Conservation (phyloP, 2,113 vertebrate genomes). For the Lophochroa leadbeateri region DNA sequence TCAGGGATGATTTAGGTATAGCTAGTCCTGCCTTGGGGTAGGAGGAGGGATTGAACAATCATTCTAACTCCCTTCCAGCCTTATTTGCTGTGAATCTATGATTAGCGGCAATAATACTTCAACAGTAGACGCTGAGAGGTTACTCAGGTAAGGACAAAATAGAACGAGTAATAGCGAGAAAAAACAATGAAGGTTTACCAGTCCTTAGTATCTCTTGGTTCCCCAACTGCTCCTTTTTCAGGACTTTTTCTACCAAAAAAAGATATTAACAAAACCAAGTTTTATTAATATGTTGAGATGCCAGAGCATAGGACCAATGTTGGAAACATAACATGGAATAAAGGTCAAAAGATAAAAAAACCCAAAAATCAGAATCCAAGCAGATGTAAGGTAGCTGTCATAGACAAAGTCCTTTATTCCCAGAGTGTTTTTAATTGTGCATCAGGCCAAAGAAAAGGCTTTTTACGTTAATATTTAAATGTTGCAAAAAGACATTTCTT, state of each 20-base stretch:
- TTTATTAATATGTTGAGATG: background rate
- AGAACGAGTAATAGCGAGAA: background rate
- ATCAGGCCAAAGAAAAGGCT: background rate
- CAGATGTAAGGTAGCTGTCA: background rate
- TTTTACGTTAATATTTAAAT: background rate
- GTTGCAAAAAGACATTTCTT: background rate
- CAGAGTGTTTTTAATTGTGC: background rate
- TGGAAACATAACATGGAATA: background rate
- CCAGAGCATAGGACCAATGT: background rate
- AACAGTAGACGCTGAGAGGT: background rate
- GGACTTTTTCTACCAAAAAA: background rate
- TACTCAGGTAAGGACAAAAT: background rate
- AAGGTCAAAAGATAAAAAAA: background rate
- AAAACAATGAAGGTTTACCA: background rate
- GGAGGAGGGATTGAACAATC: constrained; percentile 1
- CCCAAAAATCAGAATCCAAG: background rate
- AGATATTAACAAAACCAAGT: background rate
- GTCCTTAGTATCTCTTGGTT: background rate
- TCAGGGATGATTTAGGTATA: constrained; percentile 36
- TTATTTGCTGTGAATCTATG: constrained; percentile 17
- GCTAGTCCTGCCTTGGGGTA: constrained; percentile 21
- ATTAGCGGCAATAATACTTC: background rate
- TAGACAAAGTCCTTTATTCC: background rate
- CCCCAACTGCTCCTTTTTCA: background rate
- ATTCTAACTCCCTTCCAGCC: background rate